Percentiles rank a stretch among this genome's conserved stretches.
Evolutionary conservation across 2,888 invertebrate genomes (phyloP).

Genomic region (Agrenia bidenticulata): DNA sequence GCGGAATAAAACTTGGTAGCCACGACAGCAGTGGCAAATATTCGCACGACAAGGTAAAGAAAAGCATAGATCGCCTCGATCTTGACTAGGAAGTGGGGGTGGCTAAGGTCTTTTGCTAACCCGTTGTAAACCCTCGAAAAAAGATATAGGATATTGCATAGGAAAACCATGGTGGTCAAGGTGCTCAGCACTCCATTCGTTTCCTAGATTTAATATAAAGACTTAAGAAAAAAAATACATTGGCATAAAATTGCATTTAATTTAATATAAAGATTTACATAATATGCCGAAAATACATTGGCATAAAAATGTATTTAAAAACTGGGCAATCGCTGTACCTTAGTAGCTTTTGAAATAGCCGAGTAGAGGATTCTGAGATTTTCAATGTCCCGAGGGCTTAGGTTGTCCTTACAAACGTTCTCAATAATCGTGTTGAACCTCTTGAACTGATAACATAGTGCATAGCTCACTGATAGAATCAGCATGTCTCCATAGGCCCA

Average conservation of each 20-base stretch:
- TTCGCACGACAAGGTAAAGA: conserved; percentile 21
- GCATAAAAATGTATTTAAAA: too few species aligned
- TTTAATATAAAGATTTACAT: too few species aligned
- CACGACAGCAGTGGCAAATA: conserved; percentile 30
- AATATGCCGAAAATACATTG: too few species aligned
- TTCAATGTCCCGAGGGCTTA: conserved; percentile 22
- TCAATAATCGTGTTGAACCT: conserved; percentile 23
- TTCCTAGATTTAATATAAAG: conserved; percentile 12
- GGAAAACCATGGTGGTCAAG: conserved; percentile 26
- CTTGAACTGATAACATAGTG: conserved; percentile 15
- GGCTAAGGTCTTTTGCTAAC: conserved; percentile 23
- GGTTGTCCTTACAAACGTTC: background rate
- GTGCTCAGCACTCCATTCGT: conserved; percentile 26
- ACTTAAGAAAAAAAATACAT: too few species aligned
- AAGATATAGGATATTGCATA: conserved; percentile 37
- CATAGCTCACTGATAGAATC: conserved; percentile 10
- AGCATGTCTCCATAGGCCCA: conserved; percentile 34
- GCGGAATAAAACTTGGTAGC: conserved; percentile 28
- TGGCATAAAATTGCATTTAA: background rate
- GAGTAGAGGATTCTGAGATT: conserved; percentile 25
- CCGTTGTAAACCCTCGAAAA: conserved; percentile 34
- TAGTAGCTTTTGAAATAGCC: conserved; percentile 30
- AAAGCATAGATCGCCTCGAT: conserved; percentile 33
- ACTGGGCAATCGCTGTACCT: too few species aligned
- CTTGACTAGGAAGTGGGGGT: conserved; percentile 20